phyloP scores from a whole-genome alignment of 1,140 invertebrate genomes.

The Trichoplusia ni region DNA sequence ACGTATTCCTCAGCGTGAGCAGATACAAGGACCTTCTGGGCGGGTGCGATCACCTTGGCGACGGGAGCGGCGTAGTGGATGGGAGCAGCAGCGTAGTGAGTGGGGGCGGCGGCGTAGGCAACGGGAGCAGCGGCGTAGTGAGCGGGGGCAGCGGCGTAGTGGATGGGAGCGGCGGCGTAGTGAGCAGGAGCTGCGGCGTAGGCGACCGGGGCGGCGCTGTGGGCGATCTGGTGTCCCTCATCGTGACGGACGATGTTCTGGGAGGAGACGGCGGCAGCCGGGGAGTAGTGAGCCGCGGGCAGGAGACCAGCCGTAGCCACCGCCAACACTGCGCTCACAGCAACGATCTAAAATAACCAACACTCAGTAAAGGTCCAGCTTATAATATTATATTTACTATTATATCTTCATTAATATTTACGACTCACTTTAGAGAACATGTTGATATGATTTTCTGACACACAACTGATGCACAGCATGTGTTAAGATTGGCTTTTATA shows the following conservation, averaged over 20 bases:
- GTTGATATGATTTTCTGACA: conserved; percentile 38
- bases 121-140: conserved; percentile 59
- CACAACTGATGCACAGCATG: conserved; percentile 42
- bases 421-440: conserved; percentile 61
- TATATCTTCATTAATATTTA: conserved; percentile 20
- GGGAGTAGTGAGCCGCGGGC: conserved; percentile 52
- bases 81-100: conserved; percentile 36
- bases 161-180: neutral
- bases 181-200: neutral
- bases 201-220: neutral
- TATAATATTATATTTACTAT: neutral
- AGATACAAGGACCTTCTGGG: conserved; percentile 34
- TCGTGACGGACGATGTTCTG: conserved; percentile 56
- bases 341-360: conserved; percentile 50
- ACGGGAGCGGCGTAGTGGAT: conserved; percentile 47
- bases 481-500: conserved; percentile 38
- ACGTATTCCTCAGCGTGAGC: conserved; percentile 55
- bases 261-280: conserved; percentile 49
- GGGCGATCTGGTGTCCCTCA: conserved; percentile 36
- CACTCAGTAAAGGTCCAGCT: neutral
- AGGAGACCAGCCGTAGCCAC: conserved; percentile 59
- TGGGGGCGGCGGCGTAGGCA: conserved; percentile 48
- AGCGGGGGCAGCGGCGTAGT: conserved; percentile 41
- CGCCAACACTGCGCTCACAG: conserved; percentile 59
- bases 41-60: conserved; percentile 43